Percentiles rank a stretch among this genome's conserved stretches.
These are phyloP conservation scores for Gryllus longicercus DNA, from an alignment of 2,888 invertebrate genomes.

Conservation along the genomic window DNA sequence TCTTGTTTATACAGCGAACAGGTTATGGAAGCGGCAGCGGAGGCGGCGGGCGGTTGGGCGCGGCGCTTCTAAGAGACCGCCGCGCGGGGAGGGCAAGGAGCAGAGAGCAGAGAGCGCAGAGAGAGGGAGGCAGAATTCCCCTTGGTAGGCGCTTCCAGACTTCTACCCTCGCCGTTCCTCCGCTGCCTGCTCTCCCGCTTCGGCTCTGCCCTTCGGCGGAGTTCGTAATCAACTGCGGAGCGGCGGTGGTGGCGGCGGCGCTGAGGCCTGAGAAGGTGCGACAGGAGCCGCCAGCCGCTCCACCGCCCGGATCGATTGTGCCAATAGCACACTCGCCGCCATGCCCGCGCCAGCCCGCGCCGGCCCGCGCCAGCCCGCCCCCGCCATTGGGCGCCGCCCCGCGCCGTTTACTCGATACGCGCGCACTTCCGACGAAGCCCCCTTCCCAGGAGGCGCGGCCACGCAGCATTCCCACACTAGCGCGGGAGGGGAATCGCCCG, in stretches of 20 bases:
- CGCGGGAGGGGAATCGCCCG: too few species aligned
- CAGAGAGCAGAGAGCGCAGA: neutral
- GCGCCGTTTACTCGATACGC: too few species aligned
- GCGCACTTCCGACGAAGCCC: too few species aligned
- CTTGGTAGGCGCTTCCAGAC: neutral
- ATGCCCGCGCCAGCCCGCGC: neutral
- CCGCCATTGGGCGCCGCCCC: too few species aligned
- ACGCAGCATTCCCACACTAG: too few species aligned
- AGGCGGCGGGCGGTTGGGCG: neutral
- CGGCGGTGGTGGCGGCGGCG: neutral
- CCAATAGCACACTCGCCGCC: neutral
- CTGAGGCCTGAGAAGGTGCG: neutral
- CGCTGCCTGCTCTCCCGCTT: neutral
- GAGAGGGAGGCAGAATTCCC: neutral
- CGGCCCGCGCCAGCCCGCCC: too few species aligned
- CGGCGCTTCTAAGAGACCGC: neutral
- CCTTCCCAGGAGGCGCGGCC: too few species aligned
- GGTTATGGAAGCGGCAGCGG: constrained; percentile 22
- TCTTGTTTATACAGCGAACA: constrained; percentile 27
- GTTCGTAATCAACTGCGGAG: neutral
- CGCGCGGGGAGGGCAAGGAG: too few species aligned
- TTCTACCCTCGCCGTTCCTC: neutral
- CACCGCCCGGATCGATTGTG: neutral
- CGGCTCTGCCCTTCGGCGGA: neutral
- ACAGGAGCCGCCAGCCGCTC: neutral